phyloP scores from a whole-genome alignment of 2,113 vertebrate species.

The Tylochromis polylepis region DNA sequence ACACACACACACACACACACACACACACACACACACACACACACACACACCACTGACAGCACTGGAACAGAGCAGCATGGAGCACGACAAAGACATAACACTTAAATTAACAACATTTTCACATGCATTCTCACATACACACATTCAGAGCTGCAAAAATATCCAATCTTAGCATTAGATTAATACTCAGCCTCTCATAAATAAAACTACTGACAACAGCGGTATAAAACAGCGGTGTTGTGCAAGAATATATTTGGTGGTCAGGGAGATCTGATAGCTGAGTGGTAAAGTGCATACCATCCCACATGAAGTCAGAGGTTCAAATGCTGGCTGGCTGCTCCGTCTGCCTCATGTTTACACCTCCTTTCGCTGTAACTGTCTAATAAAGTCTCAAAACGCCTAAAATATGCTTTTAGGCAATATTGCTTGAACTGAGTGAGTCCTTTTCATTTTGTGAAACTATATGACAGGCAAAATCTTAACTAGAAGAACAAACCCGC shows the following conservation, averaged over 20 bases:
- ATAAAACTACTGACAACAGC: neutral
- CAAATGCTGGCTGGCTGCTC: neutral
- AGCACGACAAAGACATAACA: slow-evolving; percentile 45
- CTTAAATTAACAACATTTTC: slow-evolving; percentile 45
- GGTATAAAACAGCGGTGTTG: neutral
- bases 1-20: neutral
- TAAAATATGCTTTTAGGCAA: neutral
- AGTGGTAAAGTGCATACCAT: neutral
- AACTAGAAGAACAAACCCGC: neutral
- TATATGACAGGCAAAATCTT: neutral
- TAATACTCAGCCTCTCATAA: neutral
- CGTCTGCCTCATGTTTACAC: neutral
- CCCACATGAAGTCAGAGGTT: neutral
- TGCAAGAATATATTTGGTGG: neutral
- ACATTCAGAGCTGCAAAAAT: neutral
- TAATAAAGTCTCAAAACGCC: neutral
- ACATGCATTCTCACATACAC: neutral
- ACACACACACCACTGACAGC: neutral
- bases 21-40: neutral
- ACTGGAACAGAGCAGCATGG: slow-evolving; percentile 42
- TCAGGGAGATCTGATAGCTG: neutral
- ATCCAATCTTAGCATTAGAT: neutral
- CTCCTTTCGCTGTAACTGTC: neutral
- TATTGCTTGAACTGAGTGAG: neutral
- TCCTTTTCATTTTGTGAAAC: neutral